Evolutionary conservation across 2,888 invertebrate genomes (phyloP).

Genomic region (Cecidostiba fungosa): DNA sequence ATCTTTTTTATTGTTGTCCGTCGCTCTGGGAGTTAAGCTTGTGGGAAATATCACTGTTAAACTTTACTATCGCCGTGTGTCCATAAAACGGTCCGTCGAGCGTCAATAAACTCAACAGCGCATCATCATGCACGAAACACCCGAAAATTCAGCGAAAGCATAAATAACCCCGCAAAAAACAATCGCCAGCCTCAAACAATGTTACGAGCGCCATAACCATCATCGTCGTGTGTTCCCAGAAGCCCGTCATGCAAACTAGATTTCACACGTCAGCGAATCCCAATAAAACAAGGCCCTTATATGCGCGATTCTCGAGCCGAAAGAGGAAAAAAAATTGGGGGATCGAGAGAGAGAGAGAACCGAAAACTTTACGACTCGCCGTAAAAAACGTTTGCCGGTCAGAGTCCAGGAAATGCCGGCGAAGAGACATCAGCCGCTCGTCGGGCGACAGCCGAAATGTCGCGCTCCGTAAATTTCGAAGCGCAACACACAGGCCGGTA

Average conservation of each 20-base stretch:
- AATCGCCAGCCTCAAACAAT: neutral
- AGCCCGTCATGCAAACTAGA: constrained; percentile 7
- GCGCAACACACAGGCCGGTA: neutral
- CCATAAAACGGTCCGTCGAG: neutral
- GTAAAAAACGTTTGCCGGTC: neutral
- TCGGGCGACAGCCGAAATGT: constrained; percentile 45
- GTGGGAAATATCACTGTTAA: too few species aligned
- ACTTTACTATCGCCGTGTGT: too few species aligned
- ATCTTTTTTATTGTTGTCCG: too few species aligned
- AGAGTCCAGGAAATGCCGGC: constrained; percentile 19
- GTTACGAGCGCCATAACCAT: neutral
- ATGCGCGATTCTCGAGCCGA: neutral
- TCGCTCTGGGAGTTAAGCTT: too few species aligned
- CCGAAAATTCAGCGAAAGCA: neutral
- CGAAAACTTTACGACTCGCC: constrained; percentile 12
- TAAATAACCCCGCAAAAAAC: too few species aligned
- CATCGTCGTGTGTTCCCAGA: neutral
- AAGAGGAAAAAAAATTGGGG: neutral
- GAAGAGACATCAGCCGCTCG: too few species aligned
- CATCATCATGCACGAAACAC: too few species aligned
- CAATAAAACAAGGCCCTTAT: constrained; percentile 7
- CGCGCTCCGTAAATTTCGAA: constrained; percentile 52
- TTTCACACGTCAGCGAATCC: neutral
- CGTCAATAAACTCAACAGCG: neutral
- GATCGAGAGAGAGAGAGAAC: neutral